Conservation (phyloP, 2,113 vertebrate species). For the Gila orcuttii region DNA sequence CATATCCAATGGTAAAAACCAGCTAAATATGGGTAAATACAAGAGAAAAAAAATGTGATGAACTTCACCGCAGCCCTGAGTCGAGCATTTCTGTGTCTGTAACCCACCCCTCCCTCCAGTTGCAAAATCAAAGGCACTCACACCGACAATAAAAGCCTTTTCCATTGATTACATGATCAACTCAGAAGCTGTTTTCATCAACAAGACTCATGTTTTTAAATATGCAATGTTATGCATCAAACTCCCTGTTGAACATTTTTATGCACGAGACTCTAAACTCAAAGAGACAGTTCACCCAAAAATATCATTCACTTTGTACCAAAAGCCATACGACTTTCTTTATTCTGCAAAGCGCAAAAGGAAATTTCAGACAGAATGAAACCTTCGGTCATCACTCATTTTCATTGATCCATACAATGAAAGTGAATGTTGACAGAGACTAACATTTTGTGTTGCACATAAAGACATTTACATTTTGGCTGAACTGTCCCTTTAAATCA, state of each 20-base stretch:
- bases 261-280: not conserved
- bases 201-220: conserved; percentile 38
- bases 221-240: conserved; percentile 22
- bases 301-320: not conserved
- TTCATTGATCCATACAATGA: not conserved
- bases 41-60: not conserved
- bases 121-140: conserved; percentile 59
- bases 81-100: conserved; percentile 48
- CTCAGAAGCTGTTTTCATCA: conserved; percentile 40
- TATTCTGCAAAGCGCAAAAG: not conserved
- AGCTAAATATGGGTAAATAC: conserved; percentile 13
- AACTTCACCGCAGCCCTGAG: conserved; percentile 51
- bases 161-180: conserved; percentile 35
- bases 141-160: conserved; percentile 31
- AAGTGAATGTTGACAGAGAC: not conserved
- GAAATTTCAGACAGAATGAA: not conserved
- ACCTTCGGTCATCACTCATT: not conserved
- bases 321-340: not conserved
- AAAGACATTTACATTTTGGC: not conserved
- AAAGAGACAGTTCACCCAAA: not conserved
- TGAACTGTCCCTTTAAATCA: not conserved
- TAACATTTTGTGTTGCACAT: not conserved
- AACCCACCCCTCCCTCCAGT: conserved; percentile 25
- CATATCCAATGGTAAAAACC: conserved; percentile 12
- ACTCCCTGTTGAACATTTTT: not conserved